phyloP scores from a whole-genome alignment of 2,113 vertebrate genomes.

The Sebastes fasciatus region DNA sequence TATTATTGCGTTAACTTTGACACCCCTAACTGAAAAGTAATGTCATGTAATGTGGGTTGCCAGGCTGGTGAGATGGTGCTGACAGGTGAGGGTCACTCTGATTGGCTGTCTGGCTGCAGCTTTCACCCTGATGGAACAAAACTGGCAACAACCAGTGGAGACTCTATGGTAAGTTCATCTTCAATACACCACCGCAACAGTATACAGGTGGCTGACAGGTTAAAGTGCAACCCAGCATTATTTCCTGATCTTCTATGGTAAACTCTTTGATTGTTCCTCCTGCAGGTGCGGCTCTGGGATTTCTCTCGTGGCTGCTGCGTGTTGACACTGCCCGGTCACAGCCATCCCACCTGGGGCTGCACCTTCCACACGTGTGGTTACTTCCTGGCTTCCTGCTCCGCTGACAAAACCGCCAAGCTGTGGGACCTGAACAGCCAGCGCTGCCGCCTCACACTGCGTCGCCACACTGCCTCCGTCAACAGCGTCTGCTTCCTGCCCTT shows the following conservation, averaged over 20 bases:
- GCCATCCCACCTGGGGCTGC: constrained; percentile 82
- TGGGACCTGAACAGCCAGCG: constrained; percentile 64
- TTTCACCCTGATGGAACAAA: constrained; percentile 62
- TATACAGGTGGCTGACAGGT: not conserved
- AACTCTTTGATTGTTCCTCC: not conserved
- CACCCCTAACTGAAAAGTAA: not conserved
- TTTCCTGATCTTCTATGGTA: too few relatives aligned
- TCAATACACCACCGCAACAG: not conserved
- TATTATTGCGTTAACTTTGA: too few relatives aligned
- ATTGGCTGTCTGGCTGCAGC: constrained; percentile 68
- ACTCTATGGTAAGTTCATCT: constrained; percentile 42
- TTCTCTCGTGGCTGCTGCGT: constrained; percentile 55
- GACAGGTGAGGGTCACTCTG: constrained; percentile 65
- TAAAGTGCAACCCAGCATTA: not conserved
- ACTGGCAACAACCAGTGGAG: constrained; percentile 69
- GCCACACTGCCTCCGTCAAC: constrained; percentile 64
- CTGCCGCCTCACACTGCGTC: constrained; percentile 48
- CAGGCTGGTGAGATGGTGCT: constrained; percentile 57
- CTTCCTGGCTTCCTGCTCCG: constrained; percentile 89
- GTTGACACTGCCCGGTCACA: constrained; percentile 80
- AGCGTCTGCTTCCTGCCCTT: constrained; percentile 58
- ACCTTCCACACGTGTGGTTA: constrained; percentile 85
- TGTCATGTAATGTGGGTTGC: not conserved
- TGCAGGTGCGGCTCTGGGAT: constrained; percentile 69
- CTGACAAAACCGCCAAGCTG: constrained; percentile 79